Base-by-base conservation (phyloP, 2,888 invertebrate species). In the Lottia gigantea region DNA sequence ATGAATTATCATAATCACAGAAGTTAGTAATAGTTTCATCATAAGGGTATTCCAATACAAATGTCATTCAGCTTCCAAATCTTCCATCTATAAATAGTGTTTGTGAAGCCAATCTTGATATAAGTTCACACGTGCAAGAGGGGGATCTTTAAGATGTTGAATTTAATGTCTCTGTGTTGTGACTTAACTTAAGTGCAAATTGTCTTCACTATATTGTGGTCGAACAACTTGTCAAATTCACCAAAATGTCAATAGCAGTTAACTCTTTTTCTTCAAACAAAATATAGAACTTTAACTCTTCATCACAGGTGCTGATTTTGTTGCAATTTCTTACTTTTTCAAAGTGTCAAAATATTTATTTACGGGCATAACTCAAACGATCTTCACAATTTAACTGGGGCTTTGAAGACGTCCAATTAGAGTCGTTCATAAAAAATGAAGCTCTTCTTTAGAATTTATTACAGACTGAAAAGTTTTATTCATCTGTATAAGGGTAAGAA, bases 401-500 rank as follows among this genome's bases (percentile, higher is more conserved):
- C 55, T 55, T 23, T 23, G 55, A 23, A 14, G 55, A 55, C 55
- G 19, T 23, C 55, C 55, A 55, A 55, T 55, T 55, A 55, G 55
- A 19, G 14, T 12, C 23, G 12, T 23, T 55, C 23, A 23, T 23
- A 55, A 55, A 40, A 55, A 23, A 19, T 49, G 15, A 55, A 55
- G 19, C 55, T 11, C 23, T 55, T 55, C 55, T 55, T 55, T 55
- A 23, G 55, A 55, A 55, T 55, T 19, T 19, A 55, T 55, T 8
- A 23, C 23, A 55, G 55, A 23, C 23, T 55, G 55, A 55, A 23
- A 55, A 55, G 55, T 55, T 55, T 55, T 55, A 55, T 55, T 55
- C 55, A 23, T 55, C 55, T 55, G 1, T 19, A 55, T 55, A 23
- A 55, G 55, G 19, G 23, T 23, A 19, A 55, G 23, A 23, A 23